phyloP scores from a whole-genome alignment of 2,113 vertebrate species.

The Nycticryphes semicollaris region DNA sequence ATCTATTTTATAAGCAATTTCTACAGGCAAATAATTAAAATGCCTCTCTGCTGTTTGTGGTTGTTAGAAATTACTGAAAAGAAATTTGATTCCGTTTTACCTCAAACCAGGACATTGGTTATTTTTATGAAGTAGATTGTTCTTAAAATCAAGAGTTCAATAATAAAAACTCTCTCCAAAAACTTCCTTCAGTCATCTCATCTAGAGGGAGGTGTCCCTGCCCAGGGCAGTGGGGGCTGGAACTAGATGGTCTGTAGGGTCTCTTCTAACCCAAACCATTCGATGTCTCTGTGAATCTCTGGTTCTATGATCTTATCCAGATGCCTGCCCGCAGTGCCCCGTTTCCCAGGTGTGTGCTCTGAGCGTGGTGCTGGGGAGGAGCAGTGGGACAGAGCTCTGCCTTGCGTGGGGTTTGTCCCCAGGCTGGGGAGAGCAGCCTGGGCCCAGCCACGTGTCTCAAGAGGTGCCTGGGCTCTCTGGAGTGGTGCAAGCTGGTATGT shows the following conservation, averaged over 20 bases:
- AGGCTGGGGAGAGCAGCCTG: too few species aligned
- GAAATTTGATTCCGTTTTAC: neutral
- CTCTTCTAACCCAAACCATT: neutral
- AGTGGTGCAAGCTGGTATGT: neutral
- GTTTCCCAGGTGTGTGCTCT: accelerated
- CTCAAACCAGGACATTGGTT: neutral
- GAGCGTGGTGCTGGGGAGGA: neutral
- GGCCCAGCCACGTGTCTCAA: neutral
- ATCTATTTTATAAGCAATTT: neutral
- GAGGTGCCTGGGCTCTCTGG: neutral
- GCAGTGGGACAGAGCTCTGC: neutral
- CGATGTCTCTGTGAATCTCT: neutral
- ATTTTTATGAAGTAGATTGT: neutral
- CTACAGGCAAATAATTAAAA: neutral
- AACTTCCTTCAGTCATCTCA: neutral
- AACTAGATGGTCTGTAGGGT: neutral
- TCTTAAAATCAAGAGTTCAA: neutral
- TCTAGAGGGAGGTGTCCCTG: neutral
- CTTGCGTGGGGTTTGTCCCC: neutral
- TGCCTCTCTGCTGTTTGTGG: too few species aligned
- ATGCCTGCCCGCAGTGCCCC: neutral
- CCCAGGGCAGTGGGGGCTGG: neutral
- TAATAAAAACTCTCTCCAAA: neutral
- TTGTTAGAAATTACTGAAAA: neutral
- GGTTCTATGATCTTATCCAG: neutral